phyloP scores from a whole-genome alignment of 2,888 invertebrate genomes.

The Melinopterus prodromus region DNA sequence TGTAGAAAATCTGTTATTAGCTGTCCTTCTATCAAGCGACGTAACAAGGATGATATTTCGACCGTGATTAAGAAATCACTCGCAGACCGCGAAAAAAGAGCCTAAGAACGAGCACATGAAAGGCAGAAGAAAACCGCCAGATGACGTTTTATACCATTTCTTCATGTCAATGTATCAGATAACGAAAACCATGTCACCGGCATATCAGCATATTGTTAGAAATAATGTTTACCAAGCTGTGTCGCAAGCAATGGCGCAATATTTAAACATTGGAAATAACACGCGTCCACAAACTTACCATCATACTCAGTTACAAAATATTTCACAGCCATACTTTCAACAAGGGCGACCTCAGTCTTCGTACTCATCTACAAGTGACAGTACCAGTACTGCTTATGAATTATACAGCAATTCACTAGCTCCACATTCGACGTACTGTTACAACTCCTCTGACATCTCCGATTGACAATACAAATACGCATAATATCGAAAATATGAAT shows the following conservation, averaged over 20 bases:
- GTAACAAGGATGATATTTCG: not conserved
- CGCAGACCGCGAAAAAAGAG: constrained; percentile 7
- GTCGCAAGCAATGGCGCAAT: constrained; percentile 8
- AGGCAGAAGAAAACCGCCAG: constrained; percentile 5
- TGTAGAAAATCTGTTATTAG: not conserved
- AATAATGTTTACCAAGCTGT: constrained; percentile 19
- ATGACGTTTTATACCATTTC: constrained; percentile 18
- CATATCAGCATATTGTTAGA: constrained; percentile 17
- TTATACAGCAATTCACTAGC: constrained; percentile 9
- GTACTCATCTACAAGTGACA: not conserved
- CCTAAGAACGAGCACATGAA: constrained; percentile 11
- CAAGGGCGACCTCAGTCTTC: not conserved
- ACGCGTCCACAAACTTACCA: not conserved
- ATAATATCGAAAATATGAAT: constrained; percentile 10
- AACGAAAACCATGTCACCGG: constrained; percentile 18
- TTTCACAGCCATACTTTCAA: not conserved
- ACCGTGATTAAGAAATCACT: not conserved
- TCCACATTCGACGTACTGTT: constrained; percentile 11
- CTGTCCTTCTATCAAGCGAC: constrained; percentile 1
- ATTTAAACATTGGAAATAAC: constrained; percentile 11
- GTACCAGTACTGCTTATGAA: not conserved
- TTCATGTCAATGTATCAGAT: constrained; percentile 18
- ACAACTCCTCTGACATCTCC: constrained; percentile 4
- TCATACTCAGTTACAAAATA: not conserved
- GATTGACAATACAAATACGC: constrained; percentile 8